These are phyloP conservation scores for Nylanderia fulva DNA, from an alignment of 1,140 invertebrate genomes.

Conservation along the genomic window DNA sequence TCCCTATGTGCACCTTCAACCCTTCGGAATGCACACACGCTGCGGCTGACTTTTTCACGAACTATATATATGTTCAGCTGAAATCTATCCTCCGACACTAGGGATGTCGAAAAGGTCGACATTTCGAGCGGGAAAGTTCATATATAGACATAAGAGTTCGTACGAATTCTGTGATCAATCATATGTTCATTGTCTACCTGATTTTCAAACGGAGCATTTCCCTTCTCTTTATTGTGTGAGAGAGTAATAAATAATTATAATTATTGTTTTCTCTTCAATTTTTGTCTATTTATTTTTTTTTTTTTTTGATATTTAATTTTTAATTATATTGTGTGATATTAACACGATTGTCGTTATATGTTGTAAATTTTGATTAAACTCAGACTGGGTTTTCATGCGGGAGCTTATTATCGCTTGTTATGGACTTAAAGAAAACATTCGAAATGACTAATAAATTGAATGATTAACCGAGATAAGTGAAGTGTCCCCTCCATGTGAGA, in stretches of 20 bases:
- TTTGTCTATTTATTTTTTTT: not conserved
- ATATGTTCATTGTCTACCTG: not conserved
- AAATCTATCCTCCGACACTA: not conserved
- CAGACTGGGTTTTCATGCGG: not conserved
- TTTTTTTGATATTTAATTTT: not conserved
- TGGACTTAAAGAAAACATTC: slow-evolving; percentile 12
- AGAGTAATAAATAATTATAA: not conserved
- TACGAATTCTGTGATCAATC: not conserved
- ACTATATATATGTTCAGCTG: not conserved
- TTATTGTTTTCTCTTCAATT: not conserved
- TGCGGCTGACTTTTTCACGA: slow-evolving; percentile 7
- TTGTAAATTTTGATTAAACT: not conserved
- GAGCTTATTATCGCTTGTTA: not conserved
- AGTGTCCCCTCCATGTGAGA: slow-evolving; percentile 28
- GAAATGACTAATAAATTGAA: slow-evolving; percentile 10
- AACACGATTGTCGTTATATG: too few species aligned
- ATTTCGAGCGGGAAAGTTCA: slow-evolving; percentile 31
- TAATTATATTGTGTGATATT: not conserved
- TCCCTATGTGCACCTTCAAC: not conserved
- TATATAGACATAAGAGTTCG: not conserved
- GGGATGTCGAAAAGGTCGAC: slow-evolving; percentile 29
- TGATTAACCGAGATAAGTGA: slow-evolving; percentile 32
- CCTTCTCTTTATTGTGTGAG: not conserved
- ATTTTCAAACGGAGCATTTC: not conserved
- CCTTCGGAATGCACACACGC: not conserved